Percentiles rank a stretch among this genome's conserved stretches.
Conservation (phyloP, 2,113 vertebrate genomes). For the Ahaetulla prasina region DNA sequence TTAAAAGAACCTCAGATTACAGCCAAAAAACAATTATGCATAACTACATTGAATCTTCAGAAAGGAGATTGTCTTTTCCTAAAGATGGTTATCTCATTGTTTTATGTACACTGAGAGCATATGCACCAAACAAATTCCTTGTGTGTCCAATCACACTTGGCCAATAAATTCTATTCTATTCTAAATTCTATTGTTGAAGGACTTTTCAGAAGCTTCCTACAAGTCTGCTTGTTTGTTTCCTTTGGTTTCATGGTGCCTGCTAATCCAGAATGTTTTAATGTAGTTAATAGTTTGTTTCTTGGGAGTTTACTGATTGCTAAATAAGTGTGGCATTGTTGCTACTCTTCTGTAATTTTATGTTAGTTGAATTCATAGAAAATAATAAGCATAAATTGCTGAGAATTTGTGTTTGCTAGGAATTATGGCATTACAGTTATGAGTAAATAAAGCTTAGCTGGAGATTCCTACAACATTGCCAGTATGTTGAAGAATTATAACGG, state of each 20-base stretch:
- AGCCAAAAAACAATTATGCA: neutral
- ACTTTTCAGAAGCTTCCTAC: neutral
- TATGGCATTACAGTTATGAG: neutral
- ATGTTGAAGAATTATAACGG: conserved; percentile 29
- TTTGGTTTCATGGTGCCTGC: too few relatives aligned
- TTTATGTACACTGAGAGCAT: too few relatives aligned
- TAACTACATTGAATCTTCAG: neutral
- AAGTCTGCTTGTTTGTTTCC: neutral
- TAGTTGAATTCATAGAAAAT: neutral
- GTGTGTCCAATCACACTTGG: too few relatives aligned
- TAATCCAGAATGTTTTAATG: neutral
- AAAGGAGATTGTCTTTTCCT: neutral
- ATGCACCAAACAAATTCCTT: too few relatives aligned
- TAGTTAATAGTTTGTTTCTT: neutral
- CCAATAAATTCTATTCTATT: too few relatives aligned
- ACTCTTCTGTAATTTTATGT: neutral
- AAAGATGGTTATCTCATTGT: neutral
- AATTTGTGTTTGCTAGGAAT: neutral
- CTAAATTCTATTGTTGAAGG: too few relatives aligned
- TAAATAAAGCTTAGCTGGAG: neutral
- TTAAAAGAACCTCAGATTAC: neutral
- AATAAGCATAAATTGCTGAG: neutral
- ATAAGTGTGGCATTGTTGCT: neutral
- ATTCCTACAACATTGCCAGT: conserved; percentile 24
- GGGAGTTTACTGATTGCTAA: neutral